These are phyloP conservation scores for Crenichthys baileyi DNA, from an alignment of 2,797 vertebrate species.

Conservation along the genomic window DNA sequence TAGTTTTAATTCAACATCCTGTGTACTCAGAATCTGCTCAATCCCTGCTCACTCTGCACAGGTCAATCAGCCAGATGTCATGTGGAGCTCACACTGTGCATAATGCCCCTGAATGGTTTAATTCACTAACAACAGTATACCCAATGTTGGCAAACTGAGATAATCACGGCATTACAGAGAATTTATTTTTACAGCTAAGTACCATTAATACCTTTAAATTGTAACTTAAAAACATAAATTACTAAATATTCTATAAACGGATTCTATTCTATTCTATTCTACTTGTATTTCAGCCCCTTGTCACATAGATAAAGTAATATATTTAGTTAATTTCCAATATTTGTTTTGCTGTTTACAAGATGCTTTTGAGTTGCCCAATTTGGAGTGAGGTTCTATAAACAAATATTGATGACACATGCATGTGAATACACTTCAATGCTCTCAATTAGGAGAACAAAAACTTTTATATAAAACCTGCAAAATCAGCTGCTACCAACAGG, in stretches of 20 bases:
- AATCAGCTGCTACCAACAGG: no score
- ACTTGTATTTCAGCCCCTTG: no score
- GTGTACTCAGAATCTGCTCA: not conserved
- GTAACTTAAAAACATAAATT: not conserved
- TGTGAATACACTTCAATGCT: no score
- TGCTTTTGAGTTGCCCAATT: no score
- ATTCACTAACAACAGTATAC: not conserved
- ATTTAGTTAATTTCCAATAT: no score
- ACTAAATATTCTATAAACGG: not conserved
- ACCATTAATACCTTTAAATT: not conserved
- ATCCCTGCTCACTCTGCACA: not conserved
- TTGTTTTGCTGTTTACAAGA: no score
- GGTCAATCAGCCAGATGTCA: not conserved
- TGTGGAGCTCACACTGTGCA: slow-evolving; percentile 1
- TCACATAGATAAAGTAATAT: no score
- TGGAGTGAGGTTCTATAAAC: no score
- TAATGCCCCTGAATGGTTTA: not conserved
- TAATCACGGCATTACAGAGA: not conserved
- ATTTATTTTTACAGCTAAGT: not conserved
- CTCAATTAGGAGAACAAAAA: no score
- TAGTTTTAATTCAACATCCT: not conserved
- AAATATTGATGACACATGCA: no score
- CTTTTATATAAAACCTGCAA: no score
- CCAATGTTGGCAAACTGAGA: not conserved
- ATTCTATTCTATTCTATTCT: no score